Evolutionary conservation across 2,113 vertebrate genomes (phyloP), one percentile per base, ranked within the genome.

Genomic region (Manacus vitellinus): DNA sequence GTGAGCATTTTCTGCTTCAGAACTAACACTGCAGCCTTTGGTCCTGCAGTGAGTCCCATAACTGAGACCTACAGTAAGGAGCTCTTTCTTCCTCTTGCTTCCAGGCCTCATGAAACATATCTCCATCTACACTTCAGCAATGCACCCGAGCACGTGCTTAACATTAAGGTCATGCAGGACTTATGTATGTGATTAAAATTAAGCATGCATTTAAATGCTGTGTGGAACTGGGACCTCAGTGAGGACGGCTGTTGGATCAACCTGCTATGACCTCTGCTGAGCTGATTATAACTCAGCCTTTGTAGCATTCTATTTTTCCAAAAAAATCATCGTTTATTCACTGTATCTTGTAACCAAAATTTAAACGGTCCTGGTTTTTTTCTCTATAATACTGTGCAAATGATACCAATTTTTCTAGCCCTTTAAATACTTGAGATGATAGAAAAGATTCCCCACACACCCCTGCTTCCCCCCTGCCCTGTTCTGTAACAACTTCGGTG

Each of bases 111-210:
- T 0, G 1, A 86, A 88, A 71, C 24, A 9, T 8, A 7, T 71
- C 47, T 94, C 55, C 85, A 70, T 59, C 43, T 1, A 0, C 33
- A 37, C 85, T 95, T 92, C 79, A 96, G 72, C 66, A 80, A 65
- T 39, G 84, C 46, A 51, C 43, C 85, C 35, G 4, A 88, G 72
- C 75, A 33, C 4, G 2, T 88, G 85, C 63, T 93, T 59, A 85
- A 90, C 87, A 88, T 78, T 84, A 93, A 92, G 85, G 82, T 83
- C 90, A 92, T 88, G 68, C 59, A 94, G 88, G 88, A 94, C 63
- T 96, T 90, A 88, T 9, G 62, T 63, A 85, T 94, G 94, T 88
- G 92, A 77, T 94, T 96, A 93, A 96, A 94, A 94, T 95, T 84
- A 96, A 78, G 88, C 79, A 86, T 78, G 61, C 76, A 80, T 95